phyloP scores from a whole-genome alignment of 2,113 vertebrate genomes.

The Oenanthe melanoleuca region DNA sequence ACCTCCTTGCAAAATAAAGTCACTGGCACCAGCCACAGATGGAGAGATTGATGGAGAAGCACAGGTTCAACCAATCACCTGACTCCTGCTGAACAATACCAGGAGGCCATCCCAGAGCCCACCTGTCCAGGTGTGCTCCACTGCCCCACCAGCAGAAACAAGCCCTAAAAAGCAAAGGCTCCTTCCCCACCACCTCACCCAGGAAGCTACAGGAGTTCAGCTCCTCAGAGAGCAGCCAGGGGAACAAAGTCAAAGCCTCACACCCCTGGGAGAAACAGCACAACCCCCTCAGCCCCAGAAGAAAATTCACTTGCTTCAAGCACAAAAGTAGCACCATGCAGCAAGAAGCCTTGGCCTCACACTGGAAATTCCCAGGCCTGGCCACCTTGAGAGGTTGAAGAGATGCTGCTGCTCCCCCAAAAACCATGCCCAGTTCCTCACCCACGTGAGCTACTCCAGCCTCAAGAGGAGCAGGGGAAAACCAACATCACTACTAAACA shows the following conservation, averaged over 20 bases:
- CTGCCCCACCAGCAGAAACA: neutral
- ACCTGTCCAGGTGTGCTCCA: neutral
- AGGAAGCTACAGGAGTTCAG: fast-evolving
- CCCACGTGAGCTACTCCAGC: neutral
- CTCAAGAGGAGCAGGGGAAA: neutral
- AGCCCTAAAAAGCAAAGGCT: neutral
- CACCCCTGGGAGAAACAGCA: neutral
- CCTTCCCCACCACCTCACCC: neutral
- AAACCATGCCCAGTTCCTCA: neutral
- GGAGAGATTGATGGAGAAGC: neutral
- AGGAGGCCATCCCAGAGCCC: neutral
- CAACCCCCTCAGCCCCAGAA: neutral
- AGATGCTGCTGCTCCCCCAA: neutral
- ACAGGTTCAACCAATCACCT: neutral
- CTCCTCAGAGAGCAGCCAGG: neutral
- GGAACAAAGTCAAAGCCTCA: neutral
- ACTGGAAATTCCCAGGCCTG: neutral
- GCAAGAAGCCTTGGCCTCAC: neutral
- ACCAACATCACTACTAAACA: neutral
- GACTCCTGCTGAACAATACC: neutral
- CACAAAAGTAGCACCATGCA: neutral
- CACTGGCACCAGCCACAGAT: neutral
- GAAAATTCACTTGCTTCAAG: neutral
- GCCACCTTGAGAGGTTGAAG: neutral
- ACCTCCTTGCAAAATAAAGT: neutral